phyloP scores from a whole-genome alignment of 2,797 vertebrate genomes.

The Onychomys arenicola region DNA sequence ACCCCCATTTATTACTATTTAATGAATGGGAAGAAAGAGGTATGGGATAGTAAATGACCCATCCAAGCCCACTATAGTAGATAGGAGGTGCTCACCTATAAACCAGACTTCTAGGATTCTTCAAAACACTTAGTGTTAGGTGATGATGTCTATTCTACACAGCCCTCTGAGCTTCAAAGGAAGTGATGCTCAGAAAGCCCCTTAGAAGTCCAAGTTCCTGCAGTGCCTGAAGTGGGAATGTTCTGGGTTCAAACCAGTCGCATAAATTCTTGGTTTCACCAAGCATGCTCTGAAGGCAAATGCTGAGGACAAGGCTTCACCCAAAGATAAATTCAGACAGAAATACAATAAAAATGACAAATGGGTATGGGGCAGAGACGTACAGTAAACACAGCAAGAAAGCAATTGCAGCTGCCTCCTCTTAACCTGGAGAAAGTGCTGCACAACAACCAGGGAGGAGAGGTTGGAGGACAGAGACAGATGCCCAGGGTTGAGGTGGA shows the following conservation, averaged over 20 bases:
- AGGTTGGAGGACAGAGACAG: not conserved
- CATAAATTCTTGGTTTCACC: constrained; percentile 63
- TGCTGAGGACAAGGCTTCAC: constrained; percentile 71
- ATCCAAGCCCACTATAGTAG: not conserved
- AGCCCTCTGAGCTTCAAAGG: constrained; percentile 8
- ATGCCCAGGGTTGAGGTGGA: constrained; percentile 40
- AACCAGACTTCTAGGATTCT: constrained; percentile 23
- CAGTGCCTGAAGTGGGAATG: not conserved
- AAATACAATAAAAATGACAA: constrained; percentile 75
- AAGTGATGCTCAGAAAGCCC: constrained; percentile 36
- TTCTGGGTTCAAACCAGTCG: constrained; percentile 57
- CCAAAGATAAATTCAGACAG: constrained; percentile 72
- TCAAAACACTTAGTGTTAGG: constrained; percentile 40
- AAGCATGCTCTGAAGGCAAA: constrained; percentile 63
- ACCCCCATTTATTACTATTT: not conserved
- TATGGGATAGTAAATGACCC: not conserved
- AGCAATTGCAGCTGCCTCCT: constrained; percentile 70
- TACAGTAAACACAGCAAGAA: constrained; percentile 74
- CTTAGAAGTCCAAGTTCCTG: constrained; percentile 37
- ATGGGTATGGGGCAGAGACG: constrained; percentile 65
- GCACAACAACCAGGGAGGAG: constrained; percentile 43
- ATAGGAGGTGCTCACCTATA: constrained; percentile 22
- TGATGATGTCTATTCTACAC: not conserved
- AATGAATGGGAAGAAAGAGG: not conserved
- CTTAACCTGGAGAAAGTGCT: constrained; percentile 43